Evolutionary conservation across 1,140 invertebrate species (phyloP).

Genomic region (Ceratitis capitata): DNA sequence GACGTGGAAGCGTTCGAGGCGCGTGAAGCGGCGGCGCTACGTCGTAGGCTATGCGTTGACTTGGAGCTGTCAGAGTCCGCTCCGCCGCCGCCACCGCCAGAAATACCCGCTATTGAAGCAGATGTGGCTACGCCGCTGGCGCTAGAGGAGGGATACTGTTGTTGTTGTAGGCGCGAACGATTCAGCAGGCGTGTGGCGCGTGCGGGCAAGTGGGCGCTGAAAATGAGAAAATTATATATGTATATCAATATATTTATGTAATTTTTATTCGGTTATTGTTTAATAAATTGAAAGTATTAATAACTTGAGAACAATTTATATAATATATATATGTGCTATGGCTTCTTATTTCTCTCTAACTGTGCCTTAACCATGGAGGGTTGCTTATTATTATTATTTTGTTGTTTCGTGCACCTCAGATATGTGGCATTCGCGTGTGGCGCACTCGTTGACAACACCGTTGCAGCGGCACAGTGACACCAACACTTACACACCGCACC

Average conservation of each 20-base stretch:
- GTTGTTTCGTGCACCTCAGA: conserved; percentile 48
- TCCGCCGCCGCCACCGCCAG: conserved; percentile 45
- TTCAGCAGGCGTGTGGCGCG: conserved; percentile 62
- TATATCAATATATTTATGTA: neutral
- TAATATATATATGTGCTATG: too few relatives aligned
- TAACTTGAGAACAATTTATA: too few relatives aligned
- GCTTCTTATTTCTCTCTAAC: too few relatives aligned
- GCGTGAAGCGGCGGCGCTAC: conserved; percentile 45
- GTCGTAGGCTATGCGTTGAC: conserved; percentile 58
- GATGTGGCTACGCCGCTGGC: conserved; percentile 49
- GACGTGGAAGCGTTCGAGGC: conserved; percentile 55
- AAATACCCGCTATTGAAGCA: conserved; percentile 44
- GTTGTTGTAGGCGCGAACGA: conserved; percentile 62
- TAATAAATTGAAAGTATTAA: too few relatives aligned
- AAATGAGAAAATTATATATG: conserved; percentile 42
- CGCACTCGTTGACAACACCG: conserved; percentile 50
- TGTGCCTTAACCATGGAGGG: too few relatives aligned
- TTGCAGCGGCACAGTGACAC: conserved; percentile 32
- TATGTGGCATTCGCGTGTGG: conserved; percentile 54
- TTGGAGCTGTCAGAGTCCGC: conserved; percentile 56
- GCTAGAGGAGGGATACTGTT: conserved; percentile 58
- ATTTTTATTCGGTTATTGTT: too few relatives aligned
- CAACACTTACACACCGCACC: conserved; percentile 19
- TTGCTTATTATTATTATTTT: too few relatives aligned
- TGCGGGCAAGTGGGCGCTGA: conserved; percentile 61